Evolutionary conservation across 2,113 vertebrate genomes (phyloP).

Genomic region (Anguilla japonica): DNA sequence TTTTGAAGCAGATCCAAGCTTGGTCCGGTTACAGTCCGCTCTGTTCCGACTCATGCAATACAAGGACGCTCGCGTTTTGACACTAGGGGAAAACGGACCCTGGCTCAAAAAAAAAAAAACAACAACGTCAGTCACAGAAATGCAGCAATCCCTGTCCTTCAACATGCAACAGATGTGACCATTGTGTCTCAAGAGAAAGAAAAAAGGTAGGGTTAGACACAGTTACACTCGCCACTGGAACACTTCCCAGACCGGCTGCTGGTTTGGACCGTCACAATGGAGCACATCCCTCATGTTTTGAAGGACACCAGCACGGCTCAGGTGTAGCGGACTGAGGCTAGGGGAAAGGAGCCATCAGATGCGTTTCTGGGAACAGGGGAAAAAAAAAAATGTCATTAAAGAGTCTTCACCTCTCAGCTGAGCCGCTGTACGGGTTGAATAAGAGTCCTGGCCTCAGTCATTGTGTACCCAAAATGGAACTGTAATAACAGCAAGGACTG

Average conservation of each 20-base stretch:
- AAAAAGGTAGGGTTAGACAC: not conserved
- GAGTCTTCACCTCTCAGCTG: not conserved
- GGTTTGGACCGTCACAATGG: not conserved
- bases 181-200: not conserved
- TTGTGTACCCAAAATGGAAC: not conserved
- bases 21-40: not conserved
- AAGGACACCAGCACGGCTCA: not conserved
- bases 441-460: not conserved
- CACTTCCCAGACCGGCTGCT: not conserved
- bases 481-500: not conserved
- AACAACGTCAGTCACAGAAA: not conserved
- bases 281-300: not conserved
- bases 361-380: not conserved
- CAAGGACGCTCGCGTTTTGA: not conserved
- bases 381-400: not conserved
- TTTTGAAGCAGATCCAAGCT: not conserved
- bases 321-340: not conserved
- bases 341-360: not conserved
- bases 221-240: not conserved
- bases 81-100: not conserved
- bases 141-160: not conserved
- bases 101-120: slow-evolving; percentile 21
- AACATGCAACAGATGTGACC: not conserved
- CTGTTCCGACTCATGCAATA: not conserved
- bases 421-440: not conserved